These are phyloP conservation scores for Drosophila dunni DNA, from an alignment of 1,140 invertebrate genomes.

Conservation along the genomic window DNA sequence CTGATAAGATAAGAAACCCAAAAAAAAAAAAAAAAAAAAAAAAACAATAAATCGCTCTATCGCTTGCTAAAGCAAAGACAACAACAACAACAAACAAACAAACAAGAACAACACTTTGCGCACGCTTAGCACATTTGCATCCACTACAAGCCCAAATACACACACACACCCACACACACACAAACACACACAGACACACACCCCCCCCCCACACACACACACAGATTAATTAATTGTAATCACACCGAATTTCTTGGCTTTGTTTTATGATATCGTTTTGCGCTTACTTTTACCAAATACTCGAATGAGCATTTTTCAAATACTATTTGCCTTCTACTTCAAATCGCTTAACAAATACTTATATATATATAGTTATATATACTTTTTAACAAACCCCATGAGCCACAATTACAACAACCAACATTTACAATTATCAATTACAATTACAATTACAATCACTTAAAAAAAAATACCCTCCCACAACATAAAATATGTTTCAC, in stretches of 20 bases:
- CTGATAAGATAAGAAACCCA: conserved; percentile 24
- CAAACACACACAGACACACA: conserved; percentile 8
- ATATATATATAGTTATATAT: conserved; percentile 54
- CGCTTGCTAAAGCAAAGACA: conserved; percentile 49
- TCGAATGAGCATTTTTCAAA: conserved; percentile 72
- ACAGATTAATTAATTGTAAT: conserved; percentile 29
- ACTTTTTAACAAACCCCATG: conserved; percentile 30
- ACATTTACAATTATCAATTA: conserved; percentile 28
- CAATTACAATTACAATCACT: conserved; percentile 32
- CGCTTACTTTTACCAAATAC: conserved; percentile 42
- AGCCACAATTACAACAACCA: conserved; percentile 24
- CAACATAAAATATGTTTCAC: conserved; percentile 9
- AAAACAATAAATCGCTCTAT: conserved; percentile 17
- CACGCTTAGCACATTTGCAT: conserved; percentile 81
- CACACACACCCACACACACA: conserved; percentile 3
- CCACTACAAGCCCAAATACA: conserved; percentile 1
- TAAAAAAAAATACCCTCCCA: not conserved
- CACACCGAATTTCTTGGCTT: conserved; percentile 36
- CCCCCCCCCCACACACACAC: too few species aligned
- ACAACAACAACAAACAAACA: conserved; percentile 47
- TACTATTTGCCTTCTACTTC: conserved; percentile 66
- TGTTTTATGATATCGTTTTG: conserved; percentile 47
- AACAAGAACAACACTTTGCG: conserved; percentile 56
- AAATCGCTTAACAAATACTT: conserved; percentile 70
- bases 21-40: conserved; percentile 40